phyloP scores from a whole-genome alignment of 2,888 invertebrate genomes.

The Erannis defoliaria region DNA sequence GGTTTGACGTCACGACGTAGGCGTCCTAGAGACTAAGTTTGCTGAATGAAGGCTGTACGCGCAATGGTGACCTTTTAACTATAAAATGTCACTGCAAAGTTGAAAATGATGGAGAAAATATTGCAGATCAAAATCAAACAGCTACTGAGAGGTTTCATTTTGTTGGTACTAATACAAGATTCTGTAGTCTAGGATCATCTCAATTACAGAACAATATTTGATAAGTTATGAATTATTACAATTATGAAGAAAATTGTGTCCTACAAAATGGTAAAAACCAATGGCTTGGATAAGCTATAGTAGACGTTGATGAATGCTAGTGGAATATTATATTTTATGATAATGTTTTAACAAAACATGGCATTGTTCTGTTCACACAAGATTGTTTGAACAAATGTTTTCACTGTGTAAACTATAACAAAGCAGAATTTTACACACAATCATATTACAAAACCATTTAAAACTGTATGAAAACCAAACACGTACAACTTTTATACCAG shows the following conservation, averaged over 20 bases:
- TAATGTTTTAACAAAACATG: neutral
- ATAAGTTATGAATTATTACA: too few species aligned
- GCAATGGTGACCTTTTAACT: neutral
- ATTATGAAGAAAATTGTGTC: too few species aligned
- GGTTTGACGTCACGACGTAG: slow-evolving; percentile 22
- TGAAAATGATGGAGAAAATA: neutral
- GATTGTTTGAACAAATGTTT: neutral
- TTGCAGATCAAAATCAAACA: neutral
- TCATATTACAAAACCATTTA: too few species aligned
- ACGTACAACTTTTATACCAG: too few species aligned
- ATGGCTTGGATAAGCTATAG: neutral
- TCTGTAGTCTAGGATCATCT: too few species aligned
- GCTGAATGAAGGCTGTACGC: neutral
- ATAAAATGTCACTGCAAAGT: neutral
- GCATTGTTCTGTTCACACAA: neutral
- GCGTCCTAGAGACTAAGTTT: slow-evolving; percentile 5
- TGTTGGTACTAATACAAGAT: too few species aligned
- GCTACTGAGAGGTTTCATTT: too few species aligned
- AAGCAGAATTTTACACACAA: neutral
- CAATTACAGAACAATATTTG: too few species aligned
- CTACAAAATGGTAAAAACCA: neutral
- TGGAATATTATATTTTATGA: neutral
- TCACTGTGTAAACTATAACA: neutral
- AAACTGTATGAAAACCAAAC: too few species aligned
- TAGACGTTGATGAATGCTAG: neutral